Base-by-base conservation (phyloP, 2,113 vertebrate genomes). In the Spilogale gracilis region DNA sequence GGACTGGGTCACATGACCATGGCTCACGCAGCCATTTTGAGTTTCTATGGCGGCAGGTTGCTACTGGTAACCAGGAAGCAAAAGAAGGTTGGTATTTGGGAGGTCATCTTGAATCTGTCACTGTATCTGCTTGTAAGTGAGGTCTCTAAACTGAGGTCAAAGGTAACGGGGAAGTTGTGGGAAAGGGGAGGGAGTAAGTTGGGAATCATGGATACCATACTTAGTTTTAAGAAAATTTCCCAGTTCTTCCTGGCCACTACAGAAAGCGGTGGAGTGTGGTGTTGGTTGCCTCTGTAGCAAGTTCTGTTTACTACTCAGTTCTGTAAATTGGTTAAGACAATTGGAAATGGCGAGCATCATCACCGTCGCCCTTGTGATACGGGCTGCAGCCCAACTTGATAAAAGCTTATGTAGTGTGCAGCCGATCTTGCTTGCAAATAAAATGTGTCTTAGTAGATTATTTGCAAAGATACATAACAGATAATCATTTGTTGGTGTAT, bases 381-480 rank as follows among this genome's bases (percentile, higher is more conserved):
- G 73, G 65, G 27, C 48, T 80, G 61, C 54, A 6, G 65, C 20
- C 58, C 2, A 32, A 5, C 18, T 88, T 78, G 52, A 56, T 71
- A 50, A 84, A 84, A 69, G 21, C 85, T 91, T 54, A 16, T 43
- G 12, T 7, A 50, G 52, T 73, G 82, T 87, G 54, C 20, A 82
- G 43, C 43, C 23, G 38, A 9, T 52, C 27, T 87, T 69, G 23
- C 63, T 96, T 74, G n/a, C 12, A 52, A 92, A 63, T 32, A 13
- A 65, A 90, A 84, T 88, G 56, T 87, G 21, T 56, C 67, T 54
- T 50, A 43, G 17, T 74, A 73, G 48, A 10, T 56, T 84, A 93
- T 58, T 73, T 89, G 52, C 43, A 83, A 76, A 90, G 43, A 89
- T 83, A 67, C 58, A 67, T 21, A 95, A 56, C 25, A 83, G 96